phyloP scores from a whole-genome alignment of 2,797 vertebrate species.

The Gephyroberyx darwinii region DNA sequence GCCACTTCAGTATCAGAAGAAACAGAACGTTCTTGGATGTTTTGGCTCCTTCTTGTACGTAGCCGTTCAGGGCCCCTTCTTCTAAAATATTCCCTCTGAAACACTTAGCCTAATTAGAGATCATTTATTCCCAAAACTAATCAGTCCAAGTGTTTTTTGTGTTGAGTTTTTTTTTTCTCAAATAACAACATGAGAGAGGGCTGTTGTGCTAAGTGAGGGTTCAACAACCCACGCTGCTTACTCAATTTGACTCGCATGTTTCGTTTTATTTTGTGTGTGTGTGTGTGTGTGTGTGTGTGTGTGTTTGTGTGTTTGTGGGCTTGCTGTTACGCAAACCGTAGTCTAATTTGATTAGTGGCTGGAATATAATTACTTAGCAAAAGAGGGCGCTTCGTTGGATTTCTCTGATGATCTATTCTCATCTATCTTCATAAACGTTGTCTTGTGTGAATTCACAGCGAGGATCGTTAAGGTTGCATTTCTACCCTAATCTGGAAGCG shows the following conservation, averaged over 20 bases:
- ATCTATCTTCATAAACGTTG: slow-evolving; percentile 60
- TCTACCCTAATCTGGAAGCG: background rate
- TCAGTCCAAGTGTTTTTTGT: slow-evolving; percentile 81
- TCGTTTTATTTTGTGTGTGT: slow-evolving; percentile 26
- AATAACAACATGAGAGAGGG: slow-evolving; percentile 74
- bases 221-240: slow-evolving; percentile 64
- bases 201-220: slow-evolving; percentile 64
- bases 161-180: slow-evolving; percentile 54
- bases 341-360: slow-evolving; percentile 65
- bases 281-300: slow-evolving; percentile 11
- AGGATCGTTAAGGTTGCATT: slow-evolving; percentile 17
- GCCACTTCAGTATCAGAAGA: slow-evolving; percentile 33
- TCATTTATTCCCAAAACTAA: slow-evolving; percentile 82
- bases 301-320: slow-evolving; percentile 25
- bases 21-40: slow-evolving; percentile 37
- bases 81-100: slow-evolving; percentile 78
- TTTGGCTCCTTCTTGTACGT: slow-evolving; percentile 39
- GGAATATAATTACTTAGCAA: slow-evolving; percentile 56
- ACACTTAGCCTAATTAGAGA: slow-evolving; percentile 82
- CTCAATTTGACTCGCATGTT: slow-evolving; percentile 66
- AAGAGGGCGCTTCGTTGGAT: slow-evolving; percentile 37
- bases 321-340: slow-evolving; percentile 58
- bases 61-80: slow-evolving; percentile 47
- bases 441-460: slow-evolving; percentile 31
- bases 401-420: slow-evolving; percentile 44